Evolutionary conservation across 2,113 vertebrate species (phyloP), one percentile per base, ranked within the genome.

Genomic region (Excalfactoria chinensis): DNA sequence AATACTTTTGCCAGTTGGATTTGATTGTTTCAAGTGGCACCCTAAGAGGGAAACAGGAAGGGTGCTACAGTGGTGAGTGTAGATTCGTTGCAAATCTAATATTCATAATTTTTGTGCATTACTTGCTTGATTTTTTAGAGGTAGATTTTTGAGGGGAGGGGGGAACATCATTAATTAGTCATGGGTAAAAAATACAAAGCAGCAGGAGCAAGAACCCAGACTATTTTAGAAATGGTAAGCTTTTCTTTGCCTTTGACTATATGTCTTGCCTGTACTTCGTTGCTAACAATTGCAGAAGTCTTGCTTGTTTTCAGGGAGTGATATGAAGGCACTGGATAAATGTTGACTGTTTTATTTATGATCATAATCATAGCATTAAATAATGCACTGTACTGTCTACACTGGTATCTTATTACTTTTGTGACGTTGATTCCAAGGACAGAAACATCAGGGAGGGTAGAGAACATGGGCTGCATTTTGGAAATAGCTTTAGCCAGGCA

Each of bases 211-310:
- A 83, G 84, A 79, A 46, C 3, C 21, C 62, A 88, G 77, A 72
- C 62, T 75, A 35, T 55, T 86, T n/a, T 3, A 5, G 80, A 93
- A 88, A 84, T 1, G 8, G 32, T 35, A 21, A 72, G 23, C 19
- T 95, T 84, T 92, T 73, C 84, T 92, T 84, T 82, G 77, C 86
- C n/a, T 93, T 89, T 71, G 49, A 46, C 67, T 85, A 35, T 70
- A 14, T 72, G 88, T 88, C 63, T 93, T 58, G 53, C 67, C 35
- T 79, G 41, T 22, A 8, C 37, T 66, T 75, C 34, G 37, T 69
- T 95, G 90, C 90, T 92, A 86, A 82, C 48, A 95, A 51, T 35
- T 84, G 48, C 69, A 81, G n/a, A 78, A 79, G 44, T 62, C 80
- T 84, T 68, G 55, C n/a, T 35, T 82, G 43, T 82, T 70, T 70